Evolutionary conservation across 1,140 invertebrate species (phyloP), one percentile per base, ranked within the genome.

Genomic region (Bombus haemorrhoidalis): DNA sequence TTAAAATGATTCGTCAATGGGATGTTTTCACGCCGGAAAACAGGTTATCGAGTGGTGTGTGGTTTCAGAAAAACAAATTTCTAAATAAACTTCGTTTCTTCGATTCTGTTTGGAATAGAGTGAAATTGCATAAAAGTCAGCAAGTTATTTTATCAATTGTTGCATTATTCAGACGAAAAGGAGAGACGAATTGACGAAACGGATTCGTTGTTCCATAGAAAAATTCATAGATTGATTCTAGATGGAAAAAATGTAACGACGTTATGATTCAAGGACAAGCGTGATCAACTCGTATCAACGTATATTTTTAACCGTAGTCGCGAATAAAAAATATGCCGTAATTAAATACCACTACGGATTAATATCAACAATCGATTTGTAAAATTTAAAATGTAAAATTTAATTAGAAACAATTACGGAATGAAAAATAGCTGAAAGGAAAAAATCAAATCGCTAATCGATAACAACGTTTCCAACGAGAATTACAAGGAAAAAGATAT

Each of bases 91-190:
- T 62, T 13, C 59, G 12, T 62, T n/a, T 62, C 25, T 9, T 28
- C 10, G 57, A 0, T 28, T 59, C 10, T n/a, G 59, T 62, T n/a
- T 0, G 12, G 0, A n/a, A n/a, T 12, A 13, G 18, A 18, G 1
- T 2, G 18, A 53, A 0, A 22, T 8, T 53, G 47, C 47, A 8
- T 6, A 53, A 22, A 2, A 22, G 1, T 22, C 18, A 0, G 18
- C 47, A 2, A 53, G 18, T 53, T 53, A 53, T 53, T 22, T 53
- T 0, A 53, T 53, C 2, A 22, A 18, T 22, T 22, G 8, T 53
- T 0, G 47, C 1, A 8, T 53, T 53, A 53, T 22, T 8, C 22
- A 22, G 47, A 22, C 47, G 1, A 22, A 22, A 53, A 3, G 57
- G 2, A n/a, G 59, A n/a, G 4, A n/a, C 0, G 10, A 1, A 13